phyloP scores from a whole-genome alignment of 2,113 vertebrate genomes.

The Zosterops hypoxanthus region DNA sequence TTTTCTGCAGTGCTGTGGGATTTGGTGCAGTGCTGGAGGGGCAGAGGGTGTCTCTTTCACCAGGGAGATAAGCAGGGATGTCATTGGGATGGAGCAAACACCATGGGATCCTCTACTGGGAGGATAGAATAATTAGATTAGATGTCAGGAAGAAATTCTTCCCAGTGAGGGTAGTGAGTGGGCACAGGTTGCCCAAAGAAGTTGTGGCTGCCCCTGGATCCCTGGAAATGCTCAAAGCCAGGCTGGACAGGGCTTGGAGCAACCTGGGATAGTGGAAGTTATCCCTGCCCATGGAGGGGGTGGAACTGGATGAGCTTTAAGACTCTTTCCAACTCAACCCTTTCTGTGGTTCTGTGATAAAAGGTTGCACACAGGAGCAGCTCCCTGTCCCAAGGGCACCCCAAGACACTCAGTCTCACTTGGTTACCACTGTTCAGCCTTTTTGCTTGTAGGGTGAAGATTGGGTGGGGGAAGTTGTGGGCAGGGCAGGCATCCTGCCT shows the following conservation, averaged over 20 bases:
- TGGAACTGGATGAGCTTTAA: not conserved
- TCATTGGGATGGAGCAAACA: not conserved
- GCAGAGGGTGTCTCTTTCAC: not conserved
- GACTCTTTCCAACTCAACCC: not conserved
- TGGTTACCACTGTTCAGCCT: not conserved
- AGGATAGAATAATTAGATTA: not conserved
- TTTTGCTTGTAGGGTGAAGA: not conserved
- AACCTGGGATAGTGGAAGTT: accelerated
- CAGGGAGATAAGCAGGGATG: not conserved
- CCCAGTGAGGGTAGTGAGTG: not conserved
- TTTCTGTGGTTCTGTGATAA: not conserved
- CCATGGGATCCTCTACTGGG: not conserved
- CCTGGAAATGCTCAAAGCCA: not conserved
- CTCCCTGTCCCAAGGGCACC: not conserved
- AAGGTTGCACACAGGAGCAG: not conserved
- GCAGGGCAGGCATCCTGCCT: not conserved
- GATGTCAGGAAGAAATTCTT: not conserved
- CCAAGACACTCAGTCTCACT: not conserved
- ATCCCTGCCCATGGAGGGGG: not conserved
- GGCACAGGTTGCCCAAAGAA: not conserved
- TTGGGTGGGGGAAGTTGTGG: not conserved
- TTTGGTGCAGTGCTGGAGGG: not conserved
- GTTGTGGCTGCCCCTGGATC: not conserved
- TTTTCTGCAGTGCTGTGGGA: not conserved
- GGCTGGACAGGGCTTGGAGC: accelerated